A percentile compares a stretch with the other conserved stretches of the same genome.
These are phyloP conservation scores for Cephalopholis sonnerati DNA, from an alignment of 2,113 vertebrate genomes.

Conservation along the genomic window DNA sequence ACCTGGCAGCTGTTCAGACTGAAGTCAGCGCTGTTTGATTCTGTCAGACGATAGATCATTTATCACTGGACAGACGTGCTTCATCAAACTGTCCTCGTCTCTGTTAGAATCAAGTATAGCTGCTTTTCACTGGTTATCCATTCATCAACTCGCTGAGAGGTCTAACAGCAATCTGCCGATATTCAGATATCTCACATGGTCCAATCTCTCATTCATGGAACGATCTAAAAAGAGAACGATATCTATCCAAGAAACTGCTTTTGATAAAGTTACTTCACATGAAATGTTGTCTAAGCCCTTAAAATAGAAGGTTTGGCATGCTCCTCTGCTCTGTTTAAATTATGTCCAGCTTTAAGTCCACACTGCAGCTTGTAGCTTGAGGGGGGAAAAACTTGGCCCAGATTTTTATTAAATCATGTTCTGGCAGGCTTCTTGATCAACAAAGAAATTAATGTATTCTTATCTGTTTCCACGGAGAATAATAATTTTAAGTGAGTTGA, in stretches of 20 bases:
- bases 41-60: slow-evolving; percentile 44
- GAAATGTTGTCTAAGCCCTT: slow-evolving; percentile 27
- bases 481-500: slow-evolving; percentile 15
- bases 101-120: not conserved
- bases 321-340: slow-evolving; percentile 21
- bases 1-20: slow-evolving; percentile 37
- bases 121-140: slow-evolving; percentile 24
- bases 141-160: slow-evolving; percentile 15
- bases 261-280: not conserved
- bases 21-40: slow-evolving; percentile 38
- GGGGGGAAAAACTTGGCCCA: not conserved
- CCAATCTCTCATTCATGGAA: not conserved
- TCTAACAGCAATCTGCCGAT: slow-evolving; percentile 1
- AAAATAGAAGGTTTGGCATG: slow-evolving; percentile 14
- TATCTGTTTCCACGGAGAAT: slow-evolving; percentile 39
- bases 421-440: slow-evolving; percentile 47
- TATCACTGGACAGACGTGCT: slow-evolving; percentile 19
- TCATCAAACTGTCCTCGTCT: slow-evolving; percentile 30
- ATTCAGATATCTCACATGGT: slow-evolving; percentile 7
- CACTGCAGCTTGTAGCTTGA: slow-evolving; percentile 7
- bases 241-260: slow-evolving; percentile 5
- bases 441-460: slow-evolving; percentile 36
- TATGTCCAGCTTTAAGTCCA: slow-evolving; percentile 5
- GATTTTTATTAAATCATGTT: slow-evolving; percentile 39
- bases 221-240: not conserved